A percentile compares a stretch with the other conserved stretches of the same genome.
phyloP scores from a whole-genome alignment of 1,140 invertebrate genomes.

The Brachystomella parvula region DNA sequence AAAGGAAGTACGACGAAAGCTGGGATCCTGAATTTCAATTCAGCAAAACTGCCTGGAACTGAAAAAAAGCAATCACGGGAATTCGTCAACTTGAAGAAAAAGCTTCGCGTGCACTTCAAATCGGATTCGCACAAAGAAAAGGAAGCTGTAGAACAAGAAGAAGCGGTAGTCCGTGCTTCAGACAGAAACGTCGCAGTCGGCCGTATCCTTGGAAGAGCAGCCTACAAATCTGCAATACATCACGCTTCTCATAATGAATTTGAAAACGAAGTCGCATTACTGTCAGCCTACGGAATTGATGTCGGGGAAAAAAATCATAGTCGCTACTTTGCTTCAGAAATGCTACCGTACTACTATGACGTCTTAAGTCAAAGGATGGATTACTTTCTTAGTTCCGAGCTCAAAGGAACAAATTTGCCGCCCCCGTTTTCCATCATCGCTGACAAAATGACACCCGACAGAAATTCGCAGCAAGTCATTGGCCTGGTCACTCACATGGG shows the following conservation, averaged over 20 bases:
- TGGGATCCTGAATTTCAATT: too few relatives aligned
- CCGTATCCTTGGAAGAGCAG: background rate
- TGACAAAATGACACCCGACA: constrained; percentile 15
- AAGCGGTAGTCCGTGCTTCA: background rate
- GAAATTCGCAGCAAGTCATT: background rate
- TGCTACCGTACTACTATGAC: background rate
- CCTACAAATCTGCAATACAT: background rate
- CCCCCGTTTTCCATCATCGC: constrained; percentile 4
- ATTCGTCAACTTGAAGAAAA: background rate
- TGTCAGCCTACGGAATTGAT: background rate
- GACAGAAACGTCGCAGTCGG: background rate
- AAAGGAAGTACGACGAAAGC: too few relatives aligned
- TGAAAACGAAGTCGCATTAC: background rate
- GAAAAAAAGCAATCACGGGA: background rate
- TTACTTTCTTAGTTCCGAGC: background rate
- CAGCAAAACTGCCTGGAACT: background rate
- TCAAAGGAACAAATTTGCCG: background rate
- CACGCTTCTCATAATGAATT: background rate
- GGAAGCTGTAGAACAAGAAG: background rate
- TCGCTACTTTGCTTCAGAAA: background rate
- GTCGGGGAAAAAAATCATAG: constrained; percentile 10
- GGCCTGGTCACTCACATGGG: background rate
- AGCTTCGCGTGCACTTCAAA: background rate
- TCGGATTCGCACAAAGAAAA: background rate
- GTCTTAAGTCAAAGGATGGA: background rate